Evolutionary conservation across 2,888 invertebrate genomes (phyloP).

Genomic region (Ormyrus pomaceus): DNA sequence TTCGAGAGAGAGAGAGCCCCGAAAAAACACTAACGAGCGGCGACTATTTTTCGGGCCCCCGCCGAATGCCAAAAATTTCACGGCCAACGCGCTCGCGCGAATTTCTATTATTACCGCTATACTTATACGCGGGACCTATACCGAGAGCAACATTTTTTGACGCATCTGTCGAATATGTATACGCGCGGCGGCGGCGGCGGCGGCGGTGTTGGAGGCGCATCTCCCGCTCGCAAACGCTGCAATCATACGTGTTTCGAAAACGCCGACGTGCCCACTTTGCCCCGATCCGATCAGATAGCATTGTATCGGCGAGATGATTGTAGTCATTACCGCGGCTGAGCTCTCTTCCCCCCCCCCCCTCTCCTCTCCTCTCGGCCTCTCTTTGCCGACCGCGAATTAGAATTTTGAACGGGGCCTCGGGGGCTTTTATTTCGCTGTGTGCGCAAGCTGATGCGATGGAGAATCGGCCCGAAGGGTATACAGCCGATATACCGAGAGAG

Average conservation of each 20-base stretch:
- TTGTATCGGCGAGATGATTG: slow-evolving; percentile 72
- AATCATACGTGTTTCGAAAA: slow-evolving; percentile 69
- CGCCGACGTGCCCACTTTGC: slow-evolving; percentile 66
- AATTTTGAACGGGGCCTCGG: slow-evolving; percentile 59
- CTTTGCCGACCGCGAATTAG: slow-evolving; percentile 64
- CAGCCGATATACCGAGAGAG: too few species aligned
- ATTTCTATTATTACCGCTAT: slow-evolving; percentile 63
- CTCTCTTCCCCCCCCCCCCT: slow-evolving; percentile 39
- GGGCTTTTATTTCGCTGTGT: slow-evolving; percentile 38
- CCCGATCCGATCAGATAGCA: slow-evolving; percentile 62
- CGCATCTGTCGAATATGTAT: slow-evolving; percentile 42
- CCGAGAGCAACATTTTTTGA: slow-evolving; percentile 7
- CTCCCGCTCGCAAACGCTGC: slow-evolving; percentile 53
- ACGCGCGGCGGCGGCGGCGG: neutral
- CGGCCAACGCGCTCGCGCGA: slow-evolving; percentile 48
- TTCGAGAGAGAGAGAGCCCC: neutral
- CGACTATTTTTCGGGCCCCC: slow-evolving; percentile 15
- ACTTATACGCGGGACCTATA: neutral
- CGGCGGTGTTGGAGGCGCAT: slow-evolving; percentile 22
- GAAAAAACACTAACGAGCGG: slow-evolving; percentile 28
- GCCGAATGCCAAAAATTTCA: slow-evolving; percentile 26
- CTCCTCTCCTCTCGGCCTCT: slow-evolving; percentile 11
- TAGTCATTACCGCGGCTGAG: slow-evolving; percentile 67
- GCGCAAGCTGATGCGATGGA: too few species aligned
- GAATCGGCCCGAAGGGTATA: too few species aligned